Conservation (phyloP, 2,797 vertebrate species). For the Brachyrhaphis roseni region DNA sequence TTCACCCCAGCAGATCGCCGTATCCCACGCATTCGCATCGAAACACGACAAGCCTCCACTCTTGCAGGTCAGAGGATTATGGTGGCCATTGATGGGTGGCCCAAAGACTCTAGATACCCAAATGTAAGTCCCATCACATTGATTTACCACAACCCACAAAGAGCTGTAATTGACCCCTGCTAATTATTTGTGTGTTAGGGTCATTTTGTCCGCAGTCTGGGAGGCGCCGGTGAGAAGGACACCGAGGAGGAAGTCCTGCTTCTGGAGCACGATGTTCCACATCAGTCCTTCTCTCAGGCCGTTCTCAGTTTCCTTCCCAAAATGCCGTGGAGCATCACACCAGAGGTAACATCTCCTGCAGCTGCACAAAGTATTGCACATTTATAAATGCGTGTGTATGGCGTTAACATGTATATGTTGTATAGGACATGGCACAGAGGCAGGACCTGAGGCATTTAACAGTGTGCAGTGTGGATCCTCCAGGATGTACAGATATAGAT, state of each 20-base stretch:
- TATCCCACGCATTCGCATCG: slow-evolving; percentile 94
- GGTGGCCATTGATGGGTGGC: slow-evolving; percentile 97
- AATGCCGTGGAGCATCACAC: slow-evolving; percentile 93
- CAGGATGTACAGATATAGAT: slow-evolving; percentile 97
- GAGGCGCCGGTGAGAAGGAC: slow-evolving; percentile 91
- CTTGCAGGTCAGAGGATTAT: slow-evolving; percentile 94
- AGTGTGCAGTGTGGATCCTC: slow-evolving; percentile 97
- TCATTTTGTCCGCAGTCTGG: slow-evolving; percentile 95
- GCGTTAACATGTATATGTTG: neutral
- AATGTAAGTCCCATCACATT: slow-evolving; percentile 82
- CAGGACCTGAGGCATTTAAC: slow-evolving; percentile 88
- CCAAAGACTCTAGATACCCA: slow-evolving; percentile 95
- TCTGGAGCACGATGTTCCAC: slow-evolving; percentile 97
- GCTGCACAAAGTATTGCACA: neutral
- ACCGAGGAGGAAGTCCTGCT: slow-evolving; percentile 95
- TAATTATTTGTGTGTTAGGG: slow-evolving; percentile 77
- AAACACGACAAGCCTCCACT: slow-evolving; percentile 90
- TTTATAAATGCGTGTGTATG: neutral
- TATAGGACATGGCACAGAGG: slow-evolving; percentile 88
- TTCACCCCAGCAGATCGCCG: slow-evolving; percentile 95
- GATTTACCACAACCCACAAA: neutral
- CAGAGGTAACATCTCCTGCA: slow-evolving; percentile 78
- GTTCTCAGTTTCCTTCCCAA: slow-evolving; percentile 95
- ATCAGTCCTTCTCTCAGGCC: slow-evolving; percentile 92
- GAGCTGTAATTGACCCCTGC: neutral